These are phyloP conservation scores for Acromyrmex echinatior DNA, from an alignment of 1,140 invertebrate genomes.

Conservation along the genomic window DNA sequence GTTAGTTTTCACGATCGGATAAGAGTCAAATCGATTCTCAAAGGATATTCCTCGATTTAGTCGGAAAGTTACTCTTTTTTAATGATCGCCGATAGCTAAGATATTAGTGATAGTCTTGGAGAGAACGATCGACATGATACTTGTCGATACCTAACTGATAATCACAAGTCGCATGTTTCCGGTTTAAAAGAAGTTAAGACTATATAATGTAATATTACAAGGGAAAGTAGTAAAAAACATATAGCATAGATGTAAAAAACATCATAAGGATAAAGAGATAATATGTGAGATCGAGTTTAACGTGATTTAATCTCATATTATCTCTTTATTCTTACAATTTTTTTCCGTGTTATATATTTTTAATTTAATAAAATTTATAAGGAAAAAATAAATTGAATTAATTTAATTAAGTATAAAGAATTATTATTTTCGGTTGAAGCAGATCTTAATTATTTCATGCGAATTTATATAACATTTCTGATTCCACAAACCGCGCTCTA, in stretches of 20 bases:
- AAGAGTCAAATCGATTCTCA: slow-evolving; percentile 25
- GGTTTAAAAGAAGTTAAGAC: background rate
- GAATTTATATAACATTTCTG: too few relatives aligned
- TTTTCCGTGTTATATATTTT: too few relatives aligned
- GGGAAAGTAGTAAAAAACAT: background rate
- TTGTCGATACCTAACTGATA: slow-evolving; percentile 20
- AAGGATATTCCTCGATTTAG: slow-evolving; percentile 54
- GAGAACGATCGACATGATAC: background rate
- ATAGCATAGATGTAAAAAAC: background rate
- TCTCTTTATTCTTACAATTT: too few relatives aligned
- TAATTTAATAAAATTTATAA: too few relatives aligned
- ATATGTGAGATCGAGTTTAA: background rate
- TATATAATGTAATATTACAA: background rate
- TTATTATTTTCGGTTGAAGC: too few relatives aligned
- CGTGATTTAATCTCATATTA: too few relatives aligned
- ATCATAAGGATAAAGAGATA: background rate
- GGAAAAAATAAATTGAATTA: too few relatives aligned
- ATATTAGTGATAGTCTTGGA: background rate
- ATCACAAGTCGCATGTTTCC: slow-evolving; percentile 2
- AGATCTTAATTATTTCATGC: too few relatives aligned
- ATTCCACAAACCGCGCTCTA: too few relatives aligned
- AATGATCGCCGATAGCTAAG: slow-evolving; percentile 49
- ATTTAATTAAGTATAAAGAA: too few relatives aligned
- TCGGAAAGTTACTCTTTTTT: slow-evolving; percentile 55
- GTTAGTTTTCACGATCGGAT: slow-evolving; percentile 52